Base-by-base conservation (phyloP, 1,140 invertebrate genomes). In the Pomacea maculata region DNA sequence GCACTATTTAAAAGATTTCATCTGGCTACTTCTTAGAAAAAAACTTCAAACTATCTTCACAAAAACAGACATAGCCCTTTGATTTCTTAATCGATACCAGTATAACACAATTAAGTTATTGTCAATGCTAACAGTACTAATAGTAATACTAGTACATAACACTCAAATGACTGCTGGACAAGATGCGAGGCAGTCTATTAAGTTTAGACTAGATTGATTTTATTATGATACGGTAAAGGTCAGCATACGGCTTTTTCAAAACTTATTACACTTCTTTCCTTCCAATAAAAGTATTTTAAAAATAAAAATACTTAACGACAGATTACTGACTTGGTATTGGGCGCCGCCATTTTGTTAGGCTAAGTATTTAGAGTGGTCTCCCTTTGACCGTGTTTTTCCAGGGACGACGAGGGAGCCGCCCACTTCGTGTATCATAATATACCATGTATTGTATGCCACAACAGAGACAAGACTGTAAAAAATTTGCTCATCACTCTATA, bases 301-400 rank as follows among this genome's bases (percentile, higher is more conserved):
- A 57, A 61, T n/a, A 21, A 5, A 9, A 25, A n/a, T 29, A 61
- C 74, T 52, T 15, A 52, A 75, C 1, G 54, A 61, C 45, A 34
- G 67, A 29, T n/a, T 21, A 77, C 79, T 71, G 45, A 81, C 78
- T 83, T 81, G 25, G 77, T 77, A n/a, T 74, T 75, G 80, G 80
- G 68, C 55, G 73, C 68, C 74, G 78, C 72, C 83, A 84, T 84
- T 34, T 81, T 83, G 71, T 71, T 64, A 45, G 11, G 19, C 25
- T 54, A 65, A 7, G 54, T 61, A 21, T 34, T n/a, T 7, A 73
- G 29, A 71, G n/a, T 73, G 67, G 45, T 29, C 14, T 68, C 70
- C 70, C 61, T 67, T 54, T 1, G 55, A 45, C 63, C 64, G 15
- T 5, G 45, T 34, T 70, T 12, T 68, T 68, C 19, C 21, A 25